Evolutionary conservation across 1,140 invertebrate species (phyloP).

Genomic region (Spodoptera litura): DNA sequence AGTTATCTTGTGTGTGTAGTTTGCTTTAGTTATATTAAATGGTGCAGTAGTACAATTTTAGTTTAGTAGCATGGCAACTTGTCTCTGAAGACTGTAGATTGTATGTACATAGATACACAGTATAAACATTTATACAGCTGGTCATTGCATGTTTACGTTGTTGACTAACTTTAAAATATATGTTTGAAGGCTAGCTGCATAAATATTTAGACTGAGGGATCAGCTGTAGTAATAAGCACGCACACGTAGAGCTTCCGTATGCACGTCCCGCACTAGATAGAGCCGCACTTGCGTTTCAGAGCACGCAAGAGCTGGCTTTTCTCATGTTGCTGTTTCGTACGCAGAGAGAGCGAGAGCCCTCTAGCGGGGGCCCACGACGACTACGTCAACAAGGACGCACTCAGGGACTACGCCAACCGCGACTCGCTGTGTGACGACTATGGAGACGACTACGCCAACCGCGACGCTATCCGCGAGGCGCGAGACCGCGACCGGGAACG

Average conservation of each 20-base stretch:
- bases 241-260: constrained; percentile 53
- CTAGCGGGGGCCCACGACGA: constrained; percentile 79
- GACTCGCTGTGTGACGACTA: constrained; percentile 83
- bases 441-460: constrained; percentile 84
- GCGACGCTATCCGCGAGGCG: constrained; percentile 83
- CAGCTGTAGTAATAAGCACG: constrained; percentile 11
- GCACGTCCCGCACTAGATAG: constrained; percentile 72
- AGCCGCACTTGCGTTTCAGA: constrained; percentile 74
- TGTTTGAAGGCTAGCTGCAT: no score
- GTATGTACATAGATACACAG: no score
- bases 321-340: constrained; percentile 83
- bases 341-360: constrained; percentile 84
- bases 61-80: background rate
- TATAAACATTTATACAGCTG: no score
- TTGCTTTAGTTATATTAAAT: no score
- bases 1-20: no score
- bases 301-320: constrained; percentile 75
- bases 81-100: background rate
- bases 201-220: no score
- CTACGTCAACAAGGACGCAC: constrained; percentile 81
- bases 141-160: no score
- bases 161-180: no score
- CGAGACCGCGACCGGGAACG: constrained; percentile 77
- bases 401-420: constrained; percentile 83
- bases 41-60: background rate